These are phyloP conservation scores for Dicrostonyx torquatus DNA, from an alignment of 2,797 vertebrate species.

Conservation along the genomic window DNA sequence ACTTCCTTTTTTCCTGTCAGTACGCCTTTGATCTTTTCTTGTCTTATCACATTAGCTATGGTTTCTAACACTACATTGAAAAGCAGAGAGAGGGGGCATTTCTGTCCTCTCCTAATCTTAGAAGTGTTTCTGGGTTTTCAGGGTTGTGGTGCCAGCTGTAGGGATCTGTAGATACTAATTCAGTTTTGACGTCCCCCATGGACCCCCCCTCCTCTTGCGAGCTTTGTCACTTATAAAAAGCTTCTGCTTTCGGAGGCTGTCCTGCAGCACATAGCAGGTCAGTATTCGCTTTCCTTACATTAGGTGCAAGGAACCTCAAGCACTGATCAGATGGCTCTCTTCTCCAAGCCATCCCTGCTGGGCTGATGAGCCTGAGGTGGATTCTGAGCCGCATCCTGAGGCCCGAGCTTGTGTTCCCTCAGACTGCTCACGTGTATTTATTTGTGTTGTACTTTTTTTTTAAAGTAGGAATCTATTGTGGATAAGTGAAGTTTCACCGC, in stretches of 20 bases:
- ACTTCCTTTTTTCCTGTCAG: not conserved
- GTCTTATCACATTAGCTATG: not conserved
- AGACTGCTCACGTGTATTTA: not conserved
- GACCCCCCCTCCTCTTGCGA: not conserved
- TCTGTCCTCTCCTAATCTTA: not conserved
- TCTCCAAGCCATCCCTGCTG: no score
- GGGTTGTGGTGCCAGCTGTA: not conserved
- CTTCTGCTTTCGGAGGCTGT: not conserved
- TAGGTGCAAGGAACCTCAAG: accelerated
- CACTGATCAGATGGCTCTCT: not conserved
- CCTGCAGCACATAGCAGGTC: not conserved
- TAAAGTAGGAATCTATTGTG: not conserved
- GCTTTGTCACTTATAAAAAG: not conserved
- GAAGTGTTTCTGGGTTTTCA: not conserved
- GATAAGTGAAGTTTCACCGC: not conserved
- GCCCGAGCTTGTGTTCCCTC: not conserved
- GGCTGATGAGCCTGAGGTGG: no score
- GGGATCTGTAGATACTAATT: not conserved
- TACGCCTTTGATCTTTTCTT: not conserved
- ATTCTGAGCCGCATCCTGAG: not conserved
- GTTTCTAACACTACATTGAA: not conserved
- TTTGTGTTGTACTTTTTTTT: not conserved
- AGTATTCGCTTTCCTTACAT: accelerated
- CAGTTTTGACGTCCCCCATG: not conserved
- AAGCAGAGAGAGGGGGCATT: not conserved